Conservation (phyloP, 1,140 invertebrate genomes). For the Drosophila nasuta region DNA sequence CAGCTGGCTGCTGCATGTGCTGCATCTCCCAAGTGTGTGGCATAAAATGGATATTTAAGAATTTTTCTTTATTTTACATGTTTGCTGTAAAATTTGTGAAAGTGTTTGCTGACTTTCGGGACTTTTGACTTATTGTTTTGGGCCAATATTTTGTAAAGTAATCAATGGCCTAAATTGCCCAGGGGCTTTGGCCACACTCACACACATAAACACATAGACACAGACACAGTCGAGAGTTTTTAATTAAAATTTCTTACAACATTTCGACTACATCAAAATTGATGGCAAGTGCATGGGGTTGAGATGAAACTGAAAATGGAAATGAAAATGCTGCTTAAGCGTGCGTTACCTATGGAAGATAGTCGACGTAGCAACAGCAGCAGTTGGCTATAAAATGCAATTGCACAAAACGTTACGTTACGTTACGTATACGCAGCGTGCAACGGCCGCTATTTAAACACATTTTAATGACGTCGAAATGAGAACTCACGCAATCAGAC, state of each 20-base stretch:
- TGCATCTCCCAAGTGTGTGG: not conserved
- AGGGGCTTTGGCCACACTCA: conserved; percentile 14
- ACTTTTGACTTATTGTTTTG: conserved; percentile 24
- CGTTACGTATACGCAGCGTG: conserved; percentile 64
- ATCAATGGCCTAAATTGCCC: conserved; percentile 53
- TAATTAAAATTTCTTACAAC: conserved; percentile 74
- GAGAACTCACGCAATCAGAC: conserved; percentile 16
- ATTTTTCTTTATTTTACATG: conserved; percentile 7
- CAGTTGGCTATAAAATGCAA: conserved; percentile 55
- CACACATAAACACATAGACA: not conserved
- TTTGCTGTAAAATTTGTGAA: conserved; percentile 14
- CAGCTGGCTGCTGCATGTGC: not conserved
- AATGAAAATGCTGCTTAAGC: conserved; percentile 31
- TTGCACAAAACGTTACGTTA: conserved; percentile 47
- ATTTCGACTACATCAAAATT: conserved; percentile 52
- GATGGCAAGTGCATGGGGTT: conserved; percentile 42
- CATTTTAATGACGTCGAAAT: conserved; percentile 64
- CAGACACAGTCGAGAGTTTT: conserved; percentile 23
- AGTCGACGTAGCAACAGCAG: conserved; percentile 12
- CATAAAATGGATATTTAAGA: not conserved
- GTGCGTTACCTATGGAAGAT: conserved; percentile 33
- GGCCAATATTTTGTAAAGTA: conserved; percentile 48
- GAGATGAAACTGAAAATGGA: conserved; percentile 36
- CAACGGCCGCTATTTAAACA: conserved; percentile 62
- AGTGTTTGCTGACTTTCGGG: conserved; percentile 35